Conservation (phyloP, 2,113 vertebrate species). For the Jaculus jaculus region DNA sequence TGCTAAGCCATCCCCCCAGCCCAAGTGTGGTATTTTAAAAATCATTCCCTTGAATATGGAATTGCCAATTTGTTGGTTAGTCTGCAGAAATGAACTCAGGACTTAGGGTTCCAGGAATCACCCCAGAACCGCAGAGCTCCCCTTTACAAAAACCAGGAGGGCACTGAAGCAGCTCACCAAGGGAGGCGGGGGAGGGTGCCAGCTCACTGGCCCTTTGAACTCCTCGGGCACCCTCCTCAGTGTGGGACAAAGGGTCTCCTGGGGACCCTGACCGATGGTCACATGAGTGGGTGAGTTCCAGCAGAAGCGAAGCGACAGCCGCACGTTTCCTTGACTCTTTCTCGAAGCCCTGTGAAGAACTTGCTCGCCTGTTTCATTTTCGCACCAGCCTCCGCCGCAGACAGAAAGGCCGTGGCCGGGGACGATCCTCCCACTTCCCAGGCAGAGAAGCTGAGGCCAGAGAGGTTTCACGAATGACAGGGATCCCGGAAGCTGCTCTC, state of each 20-base stretch:
- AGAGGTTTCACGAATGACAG: not conserved
- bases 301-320: too few relatives aligned
- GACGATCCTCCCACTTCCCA: not conserved
- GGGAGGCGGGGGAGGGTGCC: too few relatives aligned
- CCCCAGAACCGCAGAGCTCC: too few relatives aligned
- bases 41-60: too few relatives aligned
- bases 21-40: too few relatives aligned
- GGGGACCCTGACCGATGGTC: not conserved
- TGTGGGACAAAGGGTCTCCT: not conserved
- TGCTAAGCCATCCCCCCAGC: too few relatives aligned
- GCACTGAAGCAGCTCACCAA: fast-evolving
- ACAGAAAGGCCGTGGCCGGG: not conserved
- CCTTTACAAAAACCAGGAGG: not conserved
- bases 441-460: not conserved
- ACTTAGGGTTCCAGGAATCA: too few relatives aligned
- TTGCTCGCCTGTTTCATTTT: fast-evolving
- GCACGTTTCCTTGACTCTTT: fast-evolving
- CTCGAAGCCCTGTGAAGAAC: too few relatives aligned
- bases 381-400: not conserved
- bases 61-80: too few relatives aligned
- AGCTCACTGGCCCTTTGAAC: not conserved
- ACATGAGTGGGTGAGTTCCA: too few relatives aligned
- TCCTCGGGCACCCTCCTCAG: fast-evolving
- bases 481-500: not conserved
- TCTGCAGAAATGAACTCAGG: too few relatives aligned